Base-by-base conservation (phyloP, 2,888 invertebrate species). In the Crematogaster levior region DNA sequence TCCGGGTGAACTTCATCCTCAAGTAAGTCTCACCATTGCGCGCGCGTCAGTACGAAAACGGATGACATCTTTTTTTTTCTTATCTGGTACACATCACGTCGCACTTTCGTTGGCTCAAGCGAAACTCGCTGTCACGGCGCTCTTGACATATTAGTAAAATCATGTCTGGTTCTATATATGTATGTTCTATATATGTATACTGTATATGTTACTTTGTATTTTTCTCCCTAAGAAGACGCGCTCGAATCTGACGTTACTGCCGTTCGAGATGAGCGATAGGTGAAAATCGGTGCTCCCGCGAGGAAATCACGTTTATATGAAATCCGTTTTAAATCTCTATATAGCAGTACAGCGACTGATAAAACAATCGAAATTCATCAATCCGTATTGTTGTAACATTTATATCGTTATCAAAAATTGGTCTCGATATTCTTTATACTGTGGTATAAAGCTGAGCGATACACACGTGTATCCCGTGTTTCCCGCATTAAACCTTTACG, bases 281-380 rank as follows among this genome's bases (percentile, higher is more conserved):
- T 18, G n/a, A 56, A n/a, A n/a, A 21, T 74, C 61, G 37, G 3
- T 58, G 58, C 9, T 15, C 7, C 30, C 12, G 15, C 15, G 12
- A 27, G 18, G 12, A 43, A 73, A 43, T 43, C 5, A 9, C 30
- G 58, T 27, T n/a, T n/a, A 27, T 37, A 27, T 48, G 12, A 63
- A 74, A 48, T 61, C 18, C 10, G 12, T 12, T 48, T 18, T 37
- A 34, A 65, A 46, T 61, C 6, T n/a, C 5, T 6, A 53, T 56
- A 30, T 7, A 18, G 7, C 24, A 24, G 10, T 15, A 27, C 7
- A 12, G 24, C 7, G 40, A 72, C 27, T 40, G 24, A 63, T 18
- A n/a, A 37, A 48, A 65, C 43, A 74, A 74, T 15, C 46, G n/a
- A 63, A 74, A 48, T 63, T 34, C 24, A 74, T 63, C 61, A 65